Base-by-base conservation (phyloP, 2,888 invertebrate species). In the Schizotus pectinicornis region DNA sequence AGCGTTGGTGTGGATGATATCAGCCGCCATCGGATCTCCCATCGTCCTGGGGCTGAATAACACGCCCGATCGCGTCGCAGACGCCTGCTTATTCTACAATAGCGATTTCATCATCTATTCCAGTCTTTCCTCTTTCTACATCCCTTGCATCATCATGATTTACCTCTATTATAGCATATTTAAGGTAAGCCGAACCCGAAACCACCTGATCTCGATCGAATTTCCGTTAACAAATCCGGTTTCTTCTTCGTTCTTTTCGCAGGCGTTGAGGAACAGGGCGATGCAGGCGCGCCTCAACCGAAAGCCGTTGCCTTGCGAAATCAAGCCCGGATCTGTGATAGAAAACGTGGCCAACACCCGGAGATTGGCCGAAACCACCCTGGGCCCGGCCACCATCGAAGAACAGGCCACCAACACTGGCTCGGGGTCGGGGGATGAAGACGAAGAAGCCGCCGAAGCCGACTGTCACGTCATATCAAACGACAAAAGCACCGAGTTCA, bases 101-200 rank as follows among this genome's bases (percentile, higher is more conserved):
- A 92, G 95, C 68, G 94, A 97, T 82, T 99, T 98, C 81, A 94
- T 98, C 77, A 92, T 99, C 76, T 97, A 95, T 82, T 98, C 98
- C 8, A 98, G 98, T 51, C 85, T 99, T 69, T 94, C 95, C 67
- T 98, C 98, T 74, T 99, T 99, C 86, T 99, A 97, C 82, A 96
- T 99, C 74, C 99, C 99, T 34, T 94, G 98, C 79, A 90, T 97
- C 77, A 94, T 98, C 78, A 98, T 99, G 97, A 93, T 98, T 80
- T 94, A 94, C 80, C 89, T 98, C 57, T 98, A 98, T 81, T 96
- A 94, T 84, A 92, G 88, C 82, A 98, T 99, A 82, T 98, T 99
- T 84, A 92, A 92, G 88, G 96, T 97, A 71, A 83, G 85, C 78
- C 11, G 7, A 22, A 8, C 46, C 36, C n/a, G 11, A n/a, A 43